phyloP scores from a whole-genome alignment of 2,797 vertebrate genomes.

The Channa striata region DNA sequence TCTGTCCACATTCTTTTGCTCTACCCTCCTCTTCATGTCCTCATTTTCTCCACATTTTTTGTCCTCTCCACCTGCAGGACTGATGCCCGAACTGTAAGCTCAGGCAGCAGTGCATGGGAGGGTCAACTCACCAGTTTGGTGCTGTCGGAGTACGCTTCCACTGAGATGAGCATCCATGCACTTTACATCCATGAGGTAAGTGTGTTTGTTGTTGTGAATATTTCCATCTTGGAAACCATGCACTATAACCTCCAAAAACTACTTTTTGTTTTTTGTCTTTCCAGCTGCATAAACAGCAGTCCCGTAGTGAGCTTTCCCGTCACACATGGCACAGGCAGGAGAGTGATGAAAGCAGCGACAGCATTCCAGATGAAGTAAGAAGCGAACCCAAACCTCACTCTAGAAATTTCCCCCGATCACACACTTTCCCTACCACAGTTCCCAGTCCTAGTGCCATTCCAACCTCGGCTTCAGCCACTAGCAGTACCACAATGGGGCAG shows the following conservation, averaged over 20 bases:
- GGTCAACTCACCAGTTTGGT: conserved; percentile 95
- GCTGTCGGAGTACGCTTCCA: conserved; percentile 96
- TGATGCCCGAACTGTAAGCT: conserved; percentile 93
- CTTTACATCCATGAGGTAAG: conserved; percentile 97
- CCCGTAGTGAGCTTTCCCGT: conserved; percentile 89
- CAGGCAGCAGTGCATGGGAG: conserved; percentile 97
- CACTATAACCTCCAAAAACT: not conserved
- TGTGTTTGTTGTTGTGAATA: not conserved
- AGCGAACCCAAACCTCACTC: conserved; percentile 68
- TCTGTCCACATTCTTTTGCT: not conserved
- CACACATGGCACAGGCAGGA: conserved; percentile 97
- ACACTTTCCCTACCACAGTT: conserved; percentile 88
- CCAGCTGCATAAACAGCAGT: conserved; percentile 92
- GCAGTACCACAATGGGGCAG: conserved; percentile 72
- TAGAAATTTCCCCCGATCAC: conserved; percentile 83
- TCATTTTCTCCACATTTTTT: conserved; percentile 7
- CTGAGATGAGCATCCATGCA: conserved; percentile 98
- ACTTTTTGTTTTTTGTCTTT: not conserved
- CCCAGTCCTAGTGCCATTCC: conserved; percentile 74
- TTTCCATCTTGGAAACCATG: not conserved
- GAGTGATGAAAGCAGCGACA: conserved; percentile 96
- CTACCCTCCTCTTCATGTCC: not conserved
- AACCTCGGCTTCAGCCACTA: conserved; percentile 64
- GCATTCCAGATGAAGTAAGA: conserved; percentile 87
- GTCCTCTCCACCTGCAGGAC: conserved; percentile 76